A percentile compares a stretch with the other conserved stretches of the same genome.
Conservation (phyloP, 1,140 invertebrate species). For the Penaeus indicus region DNA sequence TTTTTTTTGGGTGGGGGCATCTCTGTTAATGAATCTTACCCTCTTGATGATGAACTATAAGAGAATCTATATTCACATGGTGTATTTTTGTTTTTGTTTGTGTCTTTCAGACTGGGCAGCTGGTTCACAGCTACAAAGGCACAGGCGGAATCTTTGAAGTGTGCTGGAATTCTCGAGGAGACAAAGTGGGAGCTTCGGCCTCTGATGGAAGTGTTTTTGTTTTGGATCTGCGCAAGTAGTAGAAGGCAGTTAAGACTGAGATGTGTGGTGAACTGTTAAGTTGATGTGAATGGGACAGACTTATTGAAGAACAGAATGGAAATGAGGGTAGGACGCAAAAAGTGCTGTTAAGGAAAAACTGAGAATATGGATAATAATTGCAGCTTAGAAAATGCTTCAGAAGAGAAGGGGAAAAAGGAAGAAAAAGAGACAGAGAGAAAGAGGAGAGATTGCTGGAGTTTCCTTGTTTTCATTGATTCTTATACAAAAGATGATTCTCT, state of each 20-base stretch:
- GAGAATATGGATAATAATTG: too few species aligned
- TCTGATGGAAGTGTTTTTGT: constrained; percentile 92
- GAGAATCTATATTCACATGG: neutral
- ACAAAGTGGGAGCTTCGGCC: constrained; percentile 98
- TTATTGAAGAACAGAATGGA: neutral
- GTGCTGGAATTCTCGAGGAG: constrained; percentile 98
- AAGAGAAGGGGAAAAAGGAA: too few species aligned
- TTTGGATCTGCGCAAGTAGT: constrained; percentile 71
- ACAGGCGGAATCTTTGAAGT: constrained; percentile 99
- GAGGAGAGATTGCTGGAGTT: too few species aligned
- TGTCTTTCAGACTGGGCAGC: constrained; percentile 85
- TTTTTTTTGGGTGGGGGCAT: neutral
- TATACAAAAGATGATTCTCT: too few species aligned
- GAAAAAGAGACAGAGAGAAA: too few species aligned
- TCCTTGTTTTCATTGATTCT: too few species aligned
- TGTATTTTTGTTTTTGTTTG: constrained; percentile 41
- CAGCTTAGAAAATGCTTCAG: too few species aligned
- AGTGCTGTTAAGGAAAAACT: too few species aligned
- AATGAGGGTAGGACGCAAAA: too few species aligned
- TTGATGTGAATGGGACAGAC: constrained; percentile 23
- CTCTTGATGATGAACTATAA: too few species aligned
- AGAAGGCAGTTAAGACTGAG: neutral
- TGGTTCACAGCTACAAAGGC: constrained; percentile 97
- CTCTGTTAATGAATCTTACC: too few species aligned
- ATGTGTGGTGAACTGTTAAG: constrained; percentile 18